Base-by-base conservation (phyloP, 2,888 invertebrate genomes). In the Seladonia tumulorum region DNA sequence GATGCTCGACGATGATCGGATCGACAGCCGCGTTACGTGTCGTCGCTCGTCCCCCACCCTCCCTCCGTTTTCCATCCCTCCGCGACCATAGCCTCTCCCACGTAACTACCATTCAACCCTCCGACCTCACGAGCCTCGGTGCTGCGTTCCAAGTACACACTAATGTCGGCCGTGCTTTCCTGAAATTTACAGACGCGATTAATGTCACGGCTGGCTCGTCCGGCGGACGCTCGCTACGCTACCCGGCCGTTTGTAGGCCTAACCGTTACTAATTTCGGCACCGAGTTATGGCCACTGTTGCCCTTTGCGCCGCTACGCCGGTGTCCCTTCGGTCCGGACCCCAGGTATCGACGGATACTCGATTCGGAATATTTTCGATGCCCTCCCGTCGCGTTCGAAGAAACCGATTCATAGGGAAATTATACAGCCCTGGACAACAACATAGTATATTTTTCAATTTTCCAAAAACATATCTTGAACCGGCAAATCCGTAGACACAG, bases 251-350 rank as follows among this genome's bases (percentile, higher is more conserved):
- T 89, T 87, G 87, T 90, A 92, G 88, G 92, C 93, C 93, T 91
- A 91, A 92, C 92, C 92, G 92, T 93, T 93, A 93, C 93, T 93
- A 94, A 94, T 94, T 94, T 94, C 90, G 85, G 68, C 84, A 82
- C 80, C 87, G 90, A 93, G 91, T 94, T 93, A 93, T 93, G 92
- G 90, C 90, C 79, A 86, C 89, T 87, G 90, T 91, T 91, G 89
- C 88, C 87, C 78, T 49, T 10, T 79, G 77, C 53, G 12, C 14
- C 70, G 5, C 49, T 68, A 39, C 76, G n/a, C 42, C 42, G 60
- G 25, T 49, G 76, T 49, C 66, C 25, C 71, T 42, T 29, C 22
- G 18, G 49, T 10, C 29, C 47, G 47, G 16, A 10, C 16, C 12
- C 25, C 8, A 25, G 35, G 25, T 74, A 49, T 79, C 16, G 14